A percentile compares a stretch with the other conserved stretches of the same genome.
These are phyloP conservation scores for Lucilia cuprina DNA, from an alignment of 1,140 invertebrate genomes.

Conservation along the genomic window DNA sequence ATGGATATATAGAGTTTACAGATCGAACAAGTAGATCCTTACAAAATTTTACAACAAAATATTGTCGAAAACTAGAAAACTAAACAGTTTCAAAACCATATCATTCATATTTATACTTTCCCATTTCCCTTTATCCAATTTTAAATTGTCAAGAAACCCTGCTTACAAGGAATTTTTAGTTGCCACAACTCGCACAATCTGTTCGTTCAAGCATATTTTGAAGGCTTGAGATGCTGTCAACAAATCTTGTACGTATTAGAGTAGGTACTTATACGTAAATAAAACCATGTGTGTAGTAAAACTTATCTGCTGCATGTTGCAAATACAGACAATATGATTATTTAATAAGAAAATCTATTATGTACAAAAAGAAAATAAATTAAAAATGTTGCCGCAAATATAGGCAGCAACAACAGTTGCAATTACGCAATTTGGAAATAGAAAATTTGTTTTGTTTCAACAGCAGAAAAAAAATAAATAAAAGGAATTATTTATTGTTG, in stretches of 20 bases:
- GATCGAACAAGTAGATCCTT: neutral
- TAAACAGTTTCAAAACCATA: too few relatives aligned
- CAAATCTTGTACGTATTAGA: neutral
- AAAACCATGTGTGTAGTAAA: neutral
- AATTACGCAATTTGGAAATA: constrained; percentile 15
- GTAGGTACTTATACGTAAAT: neutral
- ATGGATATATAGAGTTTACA: neutral
- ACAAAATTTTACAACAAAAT: too few relatives aligned
- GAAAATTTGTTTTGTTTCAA: neutral
- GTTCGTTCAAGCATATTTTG: neutral
- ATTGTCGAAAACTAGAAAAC: too few relatives aligned
- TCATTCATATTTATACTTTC: too few relatives aligned
- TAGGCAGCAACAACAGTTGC: neutral
- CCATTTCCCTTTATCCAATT: too few relatives aligned
- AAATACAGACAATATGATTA: neutral
- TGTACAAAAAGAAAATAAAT: neutral
- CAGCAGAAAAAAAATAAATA: neutral
- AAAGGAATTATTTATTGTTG: neutral
- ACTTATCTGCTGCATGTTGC: neutral
- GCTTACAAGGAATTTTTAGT: neutral
- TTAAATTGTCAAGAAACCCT: neutral
- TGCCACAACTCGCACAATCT: neutral
- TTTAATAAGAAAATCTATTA: constrained; percentile 16
- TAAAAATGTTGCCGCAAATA: neutral
- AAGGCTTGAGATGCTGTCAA: constrained; percentile 1